Evolutionary conservation across 2,888 invertebrate genomes (phyloP), one percentile per base, ranked within the genome.

Genomic region (Ptycholaimellus sp.): DNA sequence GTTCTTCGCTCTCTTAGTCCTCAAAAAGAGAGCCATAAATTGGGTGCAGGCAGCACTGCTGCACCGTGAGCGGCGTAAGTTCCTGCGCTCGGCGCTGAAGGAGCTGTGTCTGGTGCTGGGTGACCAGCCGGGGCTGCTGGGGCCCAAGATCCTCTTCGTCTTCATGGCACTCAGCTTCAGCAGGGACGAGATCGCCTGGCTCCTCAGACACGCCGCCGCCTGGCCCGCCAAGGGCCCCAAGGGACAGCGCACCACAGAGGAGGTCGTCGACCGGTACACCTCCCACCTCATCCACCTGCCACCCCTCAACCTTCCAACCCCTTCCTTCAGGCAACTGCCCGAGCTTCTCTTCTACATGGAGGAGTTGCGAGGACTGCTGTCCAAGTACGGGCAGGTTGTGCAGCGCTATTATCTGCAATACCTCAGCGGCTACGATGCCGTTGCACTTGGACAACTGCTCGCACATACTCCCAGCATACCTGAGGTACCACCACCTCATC

Each of bases 311-410:
- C 11, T 14, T 13, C 22, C 13, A 37, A 23, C n/a, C n/a, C 14
- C n/a, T 19, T 23, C 36, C 50, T 50, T 22, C 49, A 59, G 90
- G 38, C 90, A 90, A 57, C 66, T 99, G 30, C 93, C 96, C 1
- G 96, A 99, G 60, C 64, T 99, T 31, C 64, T 99, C 7, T 96
- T 93, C 57, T 87, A 93, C 56, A 90, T 96, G 74, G 87, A 93
- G 59, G 96, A 99, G 60, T 62, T 99, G 35, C 69, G 93, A 51
- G 68, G 67, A 19, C 65, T 99, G 37, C 71, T 85, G 43, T 21
- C 37, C 3, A 93, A 90, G 59, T 87, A 96, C 59, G 80, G 79
- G 50, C 82, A 83, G 65, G 83, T 93, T 7, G 76, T 93, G 67
- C 90, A 96, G 61, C 70, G 87, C 44, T 54, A 54, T 35, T 49